Conservation (phyloP, 2,888 invertebrate species). For the Drymonia ruficornis region DNA sequence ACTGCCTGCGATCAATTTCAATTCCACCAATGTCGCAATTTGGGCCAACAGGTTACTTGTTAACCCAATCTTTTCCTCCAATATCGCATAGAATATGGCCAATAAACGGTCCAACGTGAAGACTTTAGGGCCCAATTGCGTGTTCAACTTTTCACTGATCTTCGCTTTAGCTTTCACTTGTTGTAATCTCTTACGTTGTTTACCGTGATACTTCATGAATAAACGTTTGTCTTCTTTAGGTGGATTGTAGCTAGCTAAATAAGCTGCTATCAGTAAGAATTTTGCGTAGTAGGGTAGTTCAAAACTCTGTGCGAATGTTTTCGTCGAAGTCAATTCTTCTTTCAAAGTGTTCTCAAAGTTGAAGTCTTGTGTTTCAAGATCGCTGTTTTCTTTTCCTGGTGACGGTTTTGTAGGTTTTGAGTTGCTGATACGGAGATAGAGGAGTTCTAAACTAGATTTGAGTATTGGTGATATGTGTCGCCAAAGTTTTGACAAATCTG, state of each 20-base stretch:
- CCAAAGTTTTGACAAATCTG: conserved; percentile 91
- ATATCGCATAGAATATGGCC: conserved; percentile 95
- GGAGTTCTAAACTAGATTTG: conserved; percentile 89
- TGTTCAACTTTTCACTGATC: conserved; percentile 83
- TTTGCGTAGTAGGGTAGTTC: conserved; percentile 96
- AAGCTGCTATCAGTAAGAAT: conserved; percentile 94
- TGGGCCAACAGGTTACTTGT: conserved; percentile 95
- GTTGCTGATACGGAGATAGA: conserved; percentile 88
- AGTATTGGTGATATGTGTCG: conserved; percentile 91
- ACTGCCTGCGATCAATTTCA: conserved; percentile 90
- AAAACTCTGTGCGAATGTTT: conserved; percentile 86
- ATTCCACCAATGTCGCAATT: conserved; percentile 93
- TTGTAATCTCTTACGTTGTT: conserved; percentile 87
- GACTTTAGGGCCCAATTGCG: conserved; percentile 92
- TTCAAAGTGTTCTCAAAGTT: conserved; percentile 69
- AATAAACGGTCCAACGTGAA: conserved; percentile 93
- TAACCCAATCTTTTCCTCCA: conserved; percentile 92
- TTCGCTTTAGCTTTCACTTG: conserved; percentile 86
- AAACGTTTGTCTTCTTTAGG: conserved; percentile 94
- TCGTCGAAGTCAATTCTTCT: conserved; percentile 76
- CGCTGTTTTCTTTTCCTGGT: conserved; percentile 66
- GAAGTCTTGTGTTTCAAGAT: conserved; percentile 35
- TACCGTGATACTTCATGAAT: conserved; percentile 92
- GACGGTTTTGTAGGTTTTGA: conserved; percentile 51
- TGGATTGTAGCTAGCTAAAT: conserved; percentile 96